Evolutionary conservation across 1,140 invertebrate species (phyloP).

Genomic region (Argopecten irradians): DNA sequence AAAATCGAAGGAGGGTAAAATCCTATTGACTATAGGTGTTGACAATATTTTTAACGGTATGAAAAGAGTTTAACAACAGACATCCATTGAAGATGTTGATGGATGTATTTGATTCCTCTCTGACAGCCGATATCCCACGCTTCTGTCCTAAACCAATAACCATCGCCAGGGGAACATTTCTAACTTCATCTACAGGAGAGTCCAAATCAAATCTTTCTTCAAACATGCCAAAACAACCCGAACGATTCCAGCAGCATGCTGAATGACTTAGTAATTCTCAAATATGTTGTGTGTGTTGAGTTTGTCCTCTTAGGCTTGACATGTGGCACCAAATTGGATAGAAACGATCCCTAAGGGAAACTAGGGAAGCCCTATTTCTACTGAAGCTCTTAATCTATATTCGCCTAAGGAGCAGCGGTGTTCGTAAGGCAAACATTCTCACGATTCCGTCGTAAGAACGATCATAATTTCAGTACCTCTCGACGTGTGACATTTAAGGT

Average conservation of each 20-base stretch:
- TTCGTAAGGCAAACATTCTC: background rate
- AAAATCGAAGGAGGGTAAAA: too few relatives aligned
- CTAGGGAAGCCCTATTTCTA: background rate
- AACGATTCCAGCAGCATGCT: background rate
- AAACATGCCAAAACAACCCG: background rate
- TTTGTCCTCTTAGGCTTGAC: background rate
- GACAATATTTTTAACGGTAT: too few relatives aligned
- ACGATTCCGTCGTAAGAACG: background rate
- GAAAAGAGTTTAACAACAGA: background rate
- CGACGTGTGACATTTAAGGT: background rate
- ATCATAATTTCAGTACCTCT: background rate
- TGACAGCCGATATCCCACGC: background rate
- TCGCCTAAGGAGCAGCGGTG: background rate
- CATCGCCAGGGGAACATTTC: background rate
- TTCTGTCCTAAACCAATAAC: background rate
- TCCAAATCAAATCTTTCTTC: background rate
- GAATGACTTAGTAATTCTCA: background rate
- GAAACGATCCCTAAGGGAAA: background rate
- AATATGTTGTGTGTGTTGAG: slow-evolving; percentile 7
- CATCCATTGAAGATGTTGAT: background rate
- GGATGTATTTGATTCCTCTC: background rate
- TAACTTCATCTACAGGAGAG: background rate
- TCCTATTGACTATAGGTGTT: too few relatives aligned
- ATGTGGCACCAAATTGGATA: slow-evolving; percentile 5
- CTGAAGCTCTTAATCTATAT: background rate